Conservation (phyloP, 2,888 invertebrate genomes). For the Lasioglossum vierecki region DNA sequence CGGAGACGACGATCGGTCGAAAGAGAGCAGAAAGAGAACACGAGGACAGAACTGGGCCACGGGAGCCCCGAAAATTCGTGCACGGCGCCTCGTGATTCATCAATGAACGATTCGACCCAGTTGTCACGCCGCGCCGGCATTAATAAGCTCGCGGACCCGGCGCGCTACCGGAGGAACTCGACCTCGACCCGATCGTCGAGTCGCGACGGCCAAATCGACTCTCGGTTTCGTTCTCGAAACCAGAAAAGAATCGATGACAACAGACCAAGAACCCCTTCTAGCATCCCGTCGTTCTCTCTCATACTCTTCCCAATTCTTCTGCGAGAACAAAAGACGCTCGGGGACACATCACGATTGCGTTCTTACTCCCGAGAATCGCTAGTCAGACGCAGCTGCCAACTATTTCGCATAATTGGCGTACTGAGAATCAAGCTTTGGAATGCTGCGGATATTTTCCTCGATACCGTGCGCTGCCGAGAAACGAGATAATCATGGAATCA, state of each 20-base stretch:
- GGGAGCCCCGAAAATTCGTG: slow-evolving; percentile 53
- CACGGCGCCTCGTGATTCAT: slow-evolving; percentile 68
- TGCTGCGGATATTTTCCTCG: neutral
- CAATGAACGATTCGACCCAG: slow-evolving; percentile 71
- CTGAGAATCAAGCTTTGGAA: slow-evolving; percentile 3
- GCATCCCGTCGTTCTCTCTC: neutral
- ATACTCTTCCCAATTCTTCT: neutral
- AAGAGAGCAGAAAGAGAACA: slow-evolving; percentile 8
- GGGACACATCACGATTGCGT: neutral
- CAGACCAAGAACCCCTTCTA: neutral
- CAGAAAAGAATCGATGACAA: neutral
- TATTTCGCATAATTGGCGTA: slow-evolving; percentile 8
- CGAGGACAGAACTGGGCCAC: slow-evolving; percentile 58
- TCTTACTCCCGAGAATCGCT: neutral
- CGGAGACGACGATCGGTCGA: slow-evolving; percentile 16
- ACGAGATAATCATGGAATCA: neutral
- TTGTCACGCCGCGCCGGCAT: slow-evolving; percentile 62
- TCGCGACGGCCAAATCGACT: slow-evolving; percentile 23
- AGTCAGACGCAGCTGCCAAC: neutral
- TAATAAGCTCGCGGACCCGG: slow-evolving; percentile 61
- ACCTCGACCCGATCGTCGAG: slow-evolving; percentile 60
- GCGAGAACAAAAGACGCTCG: slow-evolving; percentile 5
- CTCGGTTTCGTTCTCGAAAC: slow-evolving; percentile 10
- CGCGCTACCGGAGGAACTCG: slow-evolving; percentile 43
- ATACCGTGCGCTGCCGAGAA: neutral